These are phyloP conservation scores for Cyclargus thomasi DNA, from an alignment of 1,140 invertebrate species.

Conservation along the genomic window DNA sequence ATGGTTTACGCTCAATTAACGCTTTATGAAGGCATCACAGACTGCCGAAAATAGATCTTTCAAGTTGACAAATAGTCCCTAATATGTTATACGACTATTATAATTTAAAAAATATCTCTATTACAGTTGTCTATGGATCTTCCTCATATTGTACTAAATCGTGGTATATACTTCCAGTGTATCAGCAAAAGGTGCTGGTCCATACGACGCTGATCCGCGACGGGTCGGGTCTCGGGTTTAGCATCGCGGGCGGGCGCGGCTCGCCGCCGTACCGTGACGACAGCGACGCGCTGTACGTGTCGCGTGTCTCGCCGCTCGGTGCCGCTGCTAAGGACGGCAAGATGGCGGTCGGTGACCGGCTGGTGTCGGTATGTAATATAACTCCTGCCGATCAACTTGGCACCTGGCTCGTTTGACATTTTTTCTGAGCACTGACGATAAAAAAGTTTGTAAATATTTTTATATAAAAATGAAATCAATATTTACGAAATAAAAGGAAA, in stretches of 20 bases:
- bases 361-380: constrained; percentile 90
- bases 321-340: constrained; percentile 95
- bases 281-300: constrained; percentile 92
- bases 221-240: constrained; percentile 93
- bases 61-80: too few relatives aligned
- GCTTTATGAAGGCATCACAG: too few relatives aligned
- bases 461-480: too few relatives aligned
- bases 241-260: constrained; percentile 95
- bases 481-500: too few relatives aligned
- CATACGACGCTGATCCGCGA: constrained; percentile 93
- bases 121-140: neutral
- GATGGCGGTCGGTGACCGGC: constrained; percentile 92
- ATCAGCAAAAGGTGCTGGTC: constrained; percentile 82
- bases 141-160: constrained; percentile 13
- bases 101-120: too few relatives aligned
- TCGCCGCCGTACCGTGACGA: constrained; percentile 85
- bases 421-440: too few relatives aligned
- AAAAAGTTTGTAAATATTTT: too few relatives aligned
- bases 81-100: too few relatives aligned
- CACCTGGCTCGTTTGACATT: too few relatives aligned
- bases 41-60: too few relatives aligned
- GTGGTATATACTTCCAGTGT: constrained; percentile 42
- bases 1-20: too few relatives aligned
- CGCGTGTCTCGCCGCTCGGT: constrained; percentile 93
- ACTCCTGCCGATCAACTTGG: too few relatives aligned